Base-by-base conservation (phyloP, 2,113 vertebrate species). In the Verasper variegatus region DNA sequence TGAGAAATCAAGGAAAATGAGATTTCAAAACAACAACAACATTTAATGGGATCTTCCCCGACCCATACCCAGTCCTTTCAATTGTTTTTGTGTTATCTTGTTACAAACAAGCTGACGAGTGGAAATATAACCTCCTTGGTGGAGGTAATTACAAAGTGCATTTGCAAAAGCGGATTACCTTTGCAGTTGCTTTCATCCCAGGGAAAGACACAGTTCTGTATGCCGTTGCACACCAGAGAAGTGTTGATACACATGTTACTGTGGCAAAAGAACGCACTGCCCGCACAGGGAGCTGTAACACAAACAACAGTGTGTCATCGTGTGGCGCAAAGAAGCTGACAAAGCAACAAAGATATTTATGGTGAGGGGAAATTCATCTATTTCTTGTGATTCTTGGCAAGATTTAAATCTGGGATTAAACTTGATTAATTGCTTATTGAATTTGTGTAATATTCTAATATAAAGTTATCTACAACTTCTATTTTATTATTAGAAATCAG, bases 191-290 rank as follows among this genome's bases (percentile, higher is more conserved):
- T 96, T 89, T 99, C 98, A 78, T 99, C 98, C 97, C 98, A 99
- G 18, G 98, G 97, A 80, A 97, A 99, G 20, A 98, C 96, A 82
- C 98, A 99, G 92, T 99, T 99, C 69, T 99, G 98, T 65, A 98
- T 90, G 55, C 97, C 98, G 35, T 99, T 99, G 86, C 98, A 99
- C 80, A 98, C 97, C 83, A 99, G 93, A 74, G 97, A 96, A 82
- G 94, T 97, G 92, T 99, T 98, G 95, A 99, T 98, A 91, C 97
- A 99, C 97, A 99, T 99, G 94, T 97, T 98, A 89, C 96, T 99
- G 86, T 99, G 96, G 90, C 97, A 99, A 87, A 99, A 99, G 89
- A 97, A 99, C 15, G 96, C 93, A 80, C 88, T 93, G 69, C 93
- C 89, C 40, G 79, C 83, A 87, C 97, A 99, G 54, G 97, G 97